A percentile compares a stretch with the other conserved stretches of the same genome.
Conservation (phyloP, 2,113 vertebrate genomes). For the Charadrius vociferus region DNA sequence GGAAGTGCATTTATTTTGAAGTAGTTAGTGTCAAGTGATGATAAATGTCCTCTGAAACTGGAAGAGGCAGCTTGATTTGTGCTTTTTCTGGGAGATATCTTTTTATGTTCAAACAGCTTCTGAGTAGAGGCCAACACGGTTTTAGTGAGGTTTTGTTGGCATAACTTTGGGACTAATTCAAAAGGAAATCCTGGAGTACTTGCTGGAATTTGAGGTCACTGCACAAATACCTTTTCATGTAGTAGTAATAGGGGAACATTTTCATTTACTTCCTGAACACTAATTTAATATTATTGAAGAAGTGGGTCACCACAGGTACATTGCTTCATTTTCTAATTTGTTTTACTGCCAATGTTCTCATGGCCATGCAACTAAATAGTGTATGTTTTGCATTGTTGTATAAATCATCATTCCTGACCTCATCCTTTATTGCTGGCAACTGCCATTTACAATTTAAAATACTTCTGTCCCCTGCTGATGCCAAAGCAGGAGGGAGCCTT, state of each 20-base stretch:
- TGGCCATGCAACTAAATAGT: background rate
- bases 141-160: background rate
- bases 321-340: background rate
- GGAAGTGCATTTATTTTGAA: conserved; percentile 42
- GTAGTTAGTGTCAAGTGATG: conserved; percentile 19
- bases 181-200: background rate
- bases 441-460: background rate
- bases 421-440: background rate
- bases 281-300: background rate
- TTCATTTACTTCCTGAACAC: background rate
- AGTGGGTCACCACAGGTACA: background rate
- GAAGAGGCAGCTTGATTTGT: background rate
- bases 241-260: background rate
- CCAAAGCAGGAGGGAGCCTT: background rate
- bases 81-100: background rate
- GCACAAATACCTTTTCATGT: background rate
- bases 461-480: background rate
- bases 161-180: background rate
- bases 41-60: conserved; percentile 43
- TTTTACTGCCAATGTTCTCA: background rate
- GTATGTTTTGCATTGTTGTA: background rate
- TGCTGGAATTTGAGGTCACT: background rate
- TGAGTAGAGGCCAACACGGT: background rate
- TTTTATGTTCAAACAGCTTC: background rate
- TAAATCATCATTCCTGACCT: background rate